Base-by-base conservation (phyloP, 1,140 invertebrate species). In the Cotesia glomerata region DNA sequence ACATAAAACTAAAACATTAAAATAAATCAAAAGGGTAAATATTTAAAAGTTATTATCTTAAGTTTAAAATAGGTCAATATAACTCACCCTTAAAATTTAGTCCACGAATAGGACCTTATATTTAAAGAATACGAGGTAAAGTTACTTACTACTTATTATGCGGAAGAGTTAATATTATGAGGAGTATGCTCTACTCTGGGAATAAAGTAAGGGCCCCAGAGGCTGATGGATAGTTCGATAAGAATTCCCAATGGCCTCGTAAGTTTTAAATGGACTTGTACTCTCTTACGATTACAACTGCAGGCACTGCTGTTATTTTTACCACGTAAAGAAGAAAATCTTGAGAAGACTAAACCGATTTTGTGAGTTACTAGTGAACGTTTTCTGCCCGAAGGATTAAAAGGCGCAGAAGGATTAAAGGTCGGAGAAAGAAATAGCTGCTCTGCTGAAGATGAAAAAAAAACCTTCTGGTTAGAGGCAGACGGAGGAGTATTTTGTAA, bases 401-500 rank as follows among this genome's bases (percentile, higher is more conserved):
- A 62, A 35, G 34, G 32, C 39, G 39, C 39, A 26, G 26, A 26
- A 26, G 26, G 26, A 26, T 11, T 45, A 11, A 26, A 4, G 59
- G 59, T 13, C 0, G 32, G 59, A 35, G 13, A 26, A n/a, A 36
- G 59, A 16, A 34, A 18, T 58, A 26, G 14, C 16, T 4, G 18
- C 14, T 11, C 4, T 34, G 54, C 8, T 11, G 54, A 2, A 18
- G 32, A 1, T 7, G 39, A 45, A 45, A 45, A 45, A 45, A 7
- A 45, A 45, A 26, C 3, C 26, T 26, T 26, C 26, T 26, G 26
- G 26, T 3, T 26, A 26, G 26, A 9, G 5, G 11, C 7, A 11
- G 39, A 45, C 7, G 39, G 39, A 45, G 11, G 32, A 14, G 51
- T 63, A 65, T 71, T 71, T 71, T 71, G 49, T 52, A 65, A 65